phyloP scores from a whole-genome alignment of 2,113 vertebrate species.

The Monarcha castaneiventris region DNA sequence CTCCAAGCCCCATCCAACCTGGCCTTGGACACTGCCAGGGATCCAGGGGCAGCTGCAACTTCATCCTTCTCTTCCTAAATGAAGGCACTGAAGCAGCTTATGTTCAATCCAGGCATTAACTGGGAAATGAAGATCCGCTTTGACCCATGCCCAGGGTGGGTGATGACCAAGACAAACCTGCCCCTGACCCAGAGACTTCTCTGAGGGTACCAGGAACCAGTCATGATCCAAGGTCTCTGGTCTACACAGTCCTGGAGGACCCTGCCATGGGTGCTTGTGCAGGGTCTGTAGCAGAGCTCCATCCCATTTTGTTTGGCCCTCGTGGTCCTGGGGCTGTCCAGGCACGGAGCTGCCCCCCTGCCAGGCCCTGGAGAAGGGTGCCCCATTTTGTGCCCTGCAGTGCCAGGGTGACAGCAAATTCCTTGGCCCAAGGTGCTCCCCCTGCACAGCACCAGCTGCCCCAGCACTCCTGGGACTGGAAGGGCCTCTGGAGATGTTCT shows the following conservation, averaged over 20 bases:
- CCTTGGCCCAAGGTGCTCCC: accelerated
- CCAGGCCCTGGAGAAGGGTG: not conserved
- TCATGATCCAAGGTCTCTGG: not conserved
- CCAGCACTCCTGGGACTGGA: accelerated
- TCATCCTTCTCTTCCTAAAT: not conserved
- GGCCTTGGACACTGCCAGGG: not conserved
- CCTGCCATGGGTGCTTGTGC: accelerated
- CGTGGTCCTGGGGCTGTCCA: not conserved
- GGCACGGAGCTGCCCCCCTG: not conserved
- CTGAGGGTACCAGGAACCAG: not conserved
- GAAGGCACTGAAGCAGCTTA: not conserved
- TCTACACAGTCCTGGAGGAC: not conserved
- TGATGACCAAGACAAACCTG: not conserved
- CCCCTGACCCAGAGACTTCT: not conserved
- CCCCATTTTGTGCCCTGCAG: not conserved
- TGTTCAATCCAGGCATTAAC: not conserved
- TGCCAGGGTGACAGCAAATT: not conserved
- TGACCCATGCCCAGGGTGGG: not conserved
- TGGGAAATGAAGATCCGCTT: not conserved
- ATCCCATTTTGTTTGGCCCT: not conserved
- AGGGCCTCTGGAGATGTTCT: not conserved
- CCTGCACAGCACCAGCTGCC: not conserved
- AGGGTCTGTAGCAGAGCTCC: not conserved
- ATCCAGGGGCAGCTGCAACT: not conserved
- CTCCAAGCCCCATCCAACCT: not conserved